Evolutionary conservation across 2,113 vertebrate genomes (phyloP).

Genomic region (Symphodus melops): DNA sequence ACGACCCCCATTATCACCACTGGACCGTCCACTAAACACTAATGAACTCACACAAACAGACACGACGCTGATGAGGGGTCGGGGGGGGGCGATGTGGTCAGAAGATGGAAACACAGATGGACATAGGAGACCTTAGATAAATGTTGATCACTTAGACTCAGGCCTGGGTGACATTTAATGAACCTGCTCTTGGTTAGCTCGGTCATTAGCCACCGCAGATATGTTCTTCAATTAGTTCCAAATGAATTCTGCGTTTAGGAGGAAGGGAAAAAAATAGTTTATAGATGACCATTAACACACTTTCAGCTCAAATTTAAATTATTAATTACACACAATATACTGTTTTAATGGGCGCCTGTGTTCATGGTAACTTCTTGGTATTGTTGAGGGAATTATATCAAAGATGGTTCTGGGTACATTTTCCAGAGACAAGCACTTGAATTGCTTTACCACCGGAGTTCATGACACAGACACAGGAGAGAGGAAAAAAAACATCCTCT

Average conservation of each 20-base stretch:
- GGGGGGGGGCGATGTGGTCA: too few relatives aligned
- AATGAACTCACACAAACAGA: constrained; percentile 25
- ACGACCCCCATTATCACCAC: constrained; percentile 51
- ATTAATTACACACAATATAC: too few relatives aligned
- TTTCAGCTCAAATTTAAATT: too few relatives aligned
- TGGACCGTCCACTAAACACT: constrained; percentile 43
- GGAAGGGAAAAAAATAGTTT: too few relatives aligned
- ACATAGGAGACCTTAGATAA: not conserved
- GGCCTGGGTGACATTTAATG: not conserved
- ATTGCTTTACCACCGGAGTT: not conserved
- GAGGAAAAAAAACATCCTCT: constrained; percentile 11
- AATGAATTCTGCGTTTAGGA: too few relatives aligned
- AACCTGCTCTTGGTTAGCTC: not conserved
- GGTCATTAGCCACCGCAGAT: not conserved
- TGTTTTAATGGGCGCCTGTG: too few relatives aligned
- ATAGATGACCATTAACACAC: too few relatives aligned
- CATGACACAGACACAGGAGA: not conserved
- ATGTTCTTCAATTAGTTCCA: not conserved
- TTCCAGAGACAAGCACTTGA: not conserved
- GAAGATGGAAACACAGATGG: not conserved
- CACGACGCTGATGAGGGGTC: constrained; percentile 27
- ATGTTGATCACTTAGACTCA: not conserved
- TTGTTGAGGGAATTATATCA: not conserved
- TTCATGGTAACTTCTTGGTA: too few relatives aligned
- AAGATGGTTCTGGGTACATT: not conserved